phyloP scores from a whole-genome alignment of 2,113 vertebrate genomes.

The Podiceps cristatus region DNA sequence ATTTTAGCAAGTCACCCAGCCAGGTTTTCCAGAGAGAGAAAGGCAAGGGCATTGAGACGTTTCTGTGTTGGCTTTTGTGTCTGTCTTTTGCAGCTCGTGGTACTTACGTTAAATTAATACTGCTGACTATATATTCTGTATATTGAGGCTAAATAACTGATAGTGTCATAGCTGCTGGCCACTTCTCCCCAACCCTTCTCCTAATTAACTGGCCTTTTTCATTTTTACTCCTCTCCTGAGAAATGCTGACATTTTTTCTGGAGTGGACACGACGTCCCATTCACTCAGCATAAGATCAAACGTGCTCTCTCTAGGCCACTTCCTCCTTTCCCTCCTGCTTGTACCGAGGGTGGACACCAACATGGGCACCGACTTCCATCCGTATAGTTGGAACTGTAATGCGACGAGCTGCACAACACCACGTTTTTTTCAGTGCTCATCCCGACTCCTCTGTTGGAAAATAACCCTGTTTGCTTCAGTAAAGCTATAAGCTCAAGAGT shows the following conservation, averaged over 20 bases:
- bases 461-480: neutral
- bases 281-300: neutral
- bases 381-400: neutral
- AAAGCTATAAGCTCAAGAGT: neutral
- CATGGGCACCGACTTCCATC: neutral
- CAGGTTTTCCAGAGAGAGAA: neutral
- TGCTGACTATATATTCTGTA: neutral
- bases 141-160: neutral
- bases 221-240: neutral
- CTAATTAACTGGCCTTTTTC: neutral
- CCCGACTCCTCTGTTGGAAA: neutral
- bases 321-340: neutral
- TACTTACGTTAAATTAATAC: neutral
- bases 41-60: neutral
- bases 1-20: slow-evolving; percentile 4
- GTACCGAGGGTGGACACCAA: neutral
- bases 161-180: neutral
- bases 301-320: rapidly evolving
- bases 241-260: neutral
- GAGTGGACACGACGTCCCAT: neutral
- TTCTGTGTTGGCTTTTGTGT: neutral
- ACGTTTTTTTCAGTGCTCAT: neutral
- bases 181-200: neutral
- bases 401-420: neutral
- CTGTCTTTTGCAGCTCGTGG: rapidly evolving